Conservation (phyloP, 2,797 vertebrate genomes). For the Menidia menidia region DNA sequence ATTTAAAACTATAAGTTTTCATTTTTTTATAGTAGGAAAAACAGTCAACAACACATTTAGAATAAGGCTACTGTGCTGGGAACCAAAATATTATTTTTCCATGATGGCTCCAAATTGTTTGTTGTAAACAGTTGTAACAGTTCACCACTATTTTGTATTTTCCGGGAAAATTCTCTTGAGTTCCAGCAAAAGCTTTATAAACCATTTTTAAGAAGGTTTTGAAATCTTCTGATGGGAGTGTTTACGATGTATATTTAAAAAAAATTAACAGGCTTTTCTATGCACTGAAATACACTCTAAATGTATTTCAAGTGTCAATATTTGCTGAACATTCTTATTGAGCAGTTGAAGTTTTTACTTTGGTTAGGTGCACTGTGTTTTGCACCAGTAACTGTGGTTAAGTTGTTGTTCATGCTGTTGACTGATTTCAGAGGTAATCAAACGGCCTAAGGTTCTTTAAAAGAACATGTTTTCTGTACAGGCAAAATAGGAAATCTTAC, state of each 20-base stretch:
- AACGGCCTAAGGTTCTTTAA: slow-evolving; percentile 28
- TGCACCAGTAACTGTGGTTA: slow-evolving; percentile 5
- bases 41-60: not conserved
- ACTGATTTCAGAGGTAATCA: slow-evolving; percentile 48
- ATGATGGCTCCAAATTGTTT: not conserved
- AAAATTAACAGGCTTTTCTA: slow-evolving; percentile 10
- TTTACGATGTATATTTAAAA: not conserved
- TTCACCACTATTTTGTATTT: not conserved
- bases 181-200: slow-evolving; percentile 3
- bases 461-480: slow-evolving; percentile 26
- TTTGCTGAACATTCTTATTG: slow-evolving; percentile 16
- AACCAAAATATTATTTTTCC: not conserved
- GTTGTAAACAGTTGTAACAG: not conserved
- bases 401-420: slow-evolving; percentile 28
- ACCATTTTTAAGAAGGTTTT: slow-evolving; percentile 25
- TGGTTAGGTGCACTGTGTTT: slow-evolving; percentile 5
- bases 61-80: not conserved
- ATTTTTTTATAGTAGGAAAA: not conserved
- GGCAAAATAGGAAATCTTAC: slow-evolving; percentile 31
- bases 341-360: slow-evolving; percentile 13
- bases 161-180: slow-evolving; percentile 15
- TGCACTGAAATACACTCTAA: slow-evolving; percentile 8
- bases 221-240: slow-evolving; percentile 1
- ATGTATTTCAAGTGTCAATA: not conserved
- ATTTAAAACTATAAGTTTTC: not conserved